Conservation (phyloP, 2,888 invertebrate species). For the Baronia brevicornis region DNA sequence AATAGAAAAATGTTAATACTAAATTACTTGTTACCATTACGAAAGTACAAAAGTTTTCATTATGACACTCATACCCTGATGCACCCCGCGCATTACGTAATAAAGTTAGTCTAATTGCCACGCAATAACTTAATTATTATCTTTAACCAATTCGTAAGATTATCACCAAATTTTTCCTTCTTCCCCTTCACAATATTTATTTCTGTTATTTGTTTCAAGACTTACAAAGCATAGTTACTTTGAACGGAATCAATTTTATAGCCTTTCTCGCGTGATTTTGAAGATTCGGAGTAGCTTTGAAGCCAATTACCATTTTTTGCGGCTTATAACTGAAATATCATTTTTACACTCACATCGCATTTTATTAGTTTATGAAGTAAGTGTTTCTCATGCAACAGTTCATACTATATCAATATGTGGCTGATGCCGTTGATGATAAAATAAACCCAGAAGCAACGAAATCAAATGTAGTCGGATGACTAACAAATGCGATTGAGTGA, state of each 20-base stretch:
- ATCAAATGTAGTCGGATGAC: constrained; percentile 31
- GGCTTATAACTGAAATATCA: not conserved
- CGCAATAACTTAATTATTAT: constrained; percentile 69
- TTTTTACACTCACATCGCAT: constrained; percentile 42
- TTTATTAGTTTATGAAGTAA: constrained; percentile 31
- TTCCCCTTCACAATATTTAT: not conserved
- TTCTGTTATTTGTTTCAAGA: constrained; percentile 20
- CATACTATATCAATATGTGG: not conserved
- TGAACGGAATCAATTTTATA: constrained; percentile 5
- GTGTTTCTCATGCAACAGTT: too few species aligned
- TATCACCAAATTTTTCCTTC: constrained; percentile 46
- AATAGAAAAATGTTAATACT: constrained; percentile 60
- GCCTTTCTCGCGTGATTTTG: constrained; percentile 6
- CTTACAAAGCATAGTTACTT: constrained; percentile 4
- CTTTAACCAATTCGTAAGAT: constrained; percentile 68
- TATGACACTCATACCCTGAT: constrained; percentile 76
- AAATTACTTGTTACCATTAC: constrained; percentile 63
- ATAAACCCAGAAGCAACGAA: constrained; percentile 18
- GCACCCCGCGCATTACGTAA: constrained; percentile 70
- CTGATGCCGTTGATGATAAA: constrained; percentile 7
- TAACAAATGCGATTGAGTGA: constrained; percentile 54
- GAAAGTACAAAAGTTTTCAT: constrained; percentile 70
- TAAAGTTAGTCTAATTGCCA: constrained; percentile 63
- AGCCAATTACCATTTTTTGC: constrained; percentile 2
- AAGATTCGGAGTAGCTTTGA: not conserved